Conservation (phyloP, 1,140 invertebrate species). For the Dendrolimus kikuchii region DNA sequence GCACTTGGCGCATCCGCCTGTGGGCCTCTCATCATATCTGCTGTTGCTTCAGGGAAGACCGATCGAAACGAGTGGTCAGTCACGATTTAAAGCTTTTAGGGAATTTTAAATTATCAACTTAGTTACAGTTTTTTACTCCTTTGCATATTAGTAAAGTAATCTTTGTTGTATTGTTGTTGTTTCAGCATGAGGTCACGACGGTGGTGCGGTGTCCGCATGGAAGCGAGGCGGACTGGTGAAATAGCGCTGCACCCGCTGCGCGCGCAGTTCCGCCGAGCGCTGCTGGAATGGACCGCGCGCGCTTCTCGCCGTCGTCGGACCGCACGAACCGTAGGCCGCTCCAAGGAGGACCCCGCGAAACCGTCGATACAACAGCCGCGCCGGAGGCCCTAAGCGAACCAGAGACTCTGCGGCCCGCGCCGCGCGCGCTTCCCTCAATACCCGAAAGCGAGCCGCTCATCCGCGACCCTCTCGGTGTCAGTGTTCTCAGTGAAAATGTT, state of each 20-base stretch:
- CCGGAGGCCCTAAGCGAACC: conserved; percentile 46
- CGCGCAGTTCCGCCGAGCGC: conserved; percentile 50
- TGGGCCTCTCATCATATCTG: background rate
- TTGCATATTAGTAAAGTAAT: background rate
- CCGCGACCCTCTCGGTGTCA: conserved; percentile 20
- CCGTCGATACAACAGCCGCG: conserved; percentile 32
- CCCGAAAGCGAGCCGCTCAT: conserved; percentile 58
- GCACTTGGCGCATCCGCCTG: conserved; percentile 1
- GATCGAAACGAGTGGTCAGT: no score
- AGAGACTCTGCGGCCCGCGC: conserved; percentile 47
- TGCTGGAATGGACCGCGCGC: conserved; percentile 65
- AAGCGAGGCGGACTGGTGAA: conserved; percentile 59
- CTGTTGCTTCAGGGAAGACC: no score
- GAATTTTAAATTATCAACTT: no score
- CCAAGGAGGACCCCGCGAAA: conserved; percentile 63
- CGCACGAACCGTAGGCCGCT: conserved; percentile 53
- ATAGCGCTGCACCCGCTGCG: conserved; percentile 54
- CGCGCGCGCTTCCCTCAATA: conserved; percentile 48
- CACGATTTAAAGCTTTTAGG: no score
- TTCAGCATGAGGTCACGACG: conserved; percentile 65
- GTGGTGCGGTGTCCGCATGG: conserved; percentile 63
- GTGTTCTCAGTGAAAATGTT: no score
- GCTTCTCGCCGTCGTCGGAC: conserved; percentile 52
- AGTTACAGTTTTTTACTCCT: no score
- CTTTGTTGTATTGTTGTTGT: conserved; percentile 12